phyloP scores from a whole-genome alignment of 2,113 vertebrate genomes.

The Ictalurus furcatus region DNA sequence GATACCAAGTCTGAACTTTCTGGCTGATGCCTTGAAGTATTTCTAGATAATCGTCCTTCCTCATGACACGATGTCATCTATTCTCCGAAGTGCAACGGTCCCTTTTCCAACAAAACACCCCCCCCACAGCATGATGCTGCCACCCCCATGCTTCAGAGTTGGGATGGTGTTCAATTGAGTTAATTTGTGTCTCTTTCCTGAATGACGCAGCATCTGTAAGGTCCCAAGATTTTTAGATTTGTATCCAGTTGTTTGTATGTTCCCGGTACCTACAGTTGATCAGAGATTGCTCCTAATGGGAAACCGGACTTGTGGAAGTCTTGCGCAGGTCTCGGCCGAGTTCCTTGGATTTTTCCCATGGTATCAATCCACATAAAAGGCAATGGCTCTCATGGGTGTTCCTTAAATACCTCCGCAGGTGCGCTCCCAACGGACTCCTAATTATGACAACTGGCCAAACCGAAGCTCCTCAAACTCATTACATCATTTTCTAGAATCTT shows the following conservation, averaged over 20 bases:
- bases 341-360: not conserved
- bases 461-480: too few species aligned
- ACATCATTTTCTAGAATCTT: too few species aligned
- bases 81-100: too few species aligned
- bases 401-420: not conserved
- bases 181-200: not conserved
- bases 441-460: not conserved
- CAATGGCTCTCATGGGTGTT: not conserved
- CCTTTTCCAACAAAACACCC: not conserved
- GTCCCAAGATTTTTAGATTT: too few species aligned
- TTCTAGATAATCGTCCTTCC: not conserved
- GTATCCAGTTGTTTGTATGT: not conserved
- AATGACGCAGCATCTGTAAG: not conserved
- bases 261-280: not conserved
- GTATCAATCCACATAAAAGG: not conserved
- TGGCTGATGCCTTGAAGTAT: not conserved
- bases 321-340: not conserved
- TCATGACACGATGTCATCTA: not conserved
- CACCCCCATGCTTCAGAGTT: not conserved
- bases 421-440: not conserved
- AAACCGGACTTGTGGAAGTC: not conserved
- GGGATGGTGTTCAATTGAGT: not conserved
- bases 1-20: too few species aligned
- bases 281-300: not conserved
- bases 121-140: not conserved